These are phyloP conservation scores for Zoanthus sansibaricus DNA, from an alignment of 92 coral and sea anemone species.

Conservation along the genomic window DNA sequence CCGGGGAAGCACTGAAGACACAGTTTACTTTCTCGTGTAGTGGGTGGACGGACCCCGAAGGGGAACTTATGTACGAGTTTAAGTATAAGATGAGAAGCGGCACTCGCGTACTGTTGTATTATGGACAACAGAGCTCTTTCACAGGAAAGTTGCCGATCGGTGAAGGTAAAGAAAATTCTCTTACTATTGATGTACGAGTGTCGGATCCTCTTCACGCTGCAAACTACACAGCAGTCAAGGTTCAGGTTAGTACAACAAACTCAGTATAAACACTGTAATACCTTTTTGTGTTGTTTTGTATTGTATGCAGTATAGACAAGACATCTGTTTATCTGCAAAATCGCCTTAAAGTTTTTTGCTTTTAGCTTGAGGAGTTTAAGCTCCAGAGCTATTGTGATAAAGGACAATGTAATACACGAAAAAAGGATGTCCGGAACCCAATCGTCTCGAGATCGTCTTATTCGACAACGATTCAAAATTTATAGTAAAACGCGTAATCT, in stretches of 20 bases:
- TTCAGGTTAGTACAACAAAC: slow-evolving; percentile 53
- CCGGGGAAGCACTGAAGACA: slow-evolving; percentile 72
- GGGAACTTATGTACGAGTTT: slow-evolving; percentile 61
- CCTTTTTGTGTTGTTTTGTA: neutral
- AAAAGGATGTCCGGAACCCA: too few species aligned
- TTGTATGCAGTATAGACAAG: too few species aligned
- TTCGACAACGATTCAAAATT: too few species aligned
- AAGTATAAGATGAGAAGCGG: slow-evolving; percentile 62
- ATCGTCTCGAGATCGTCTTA: too few species aligned
- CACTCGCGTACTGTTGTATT: slow-evolving; percentile 42
- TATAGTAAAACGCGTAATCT: too few species aligned
- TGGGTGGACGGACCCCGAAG: slow-evolving; percentile 72
- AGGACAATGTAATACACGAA: too few species aligned
- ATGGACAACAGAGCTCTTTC: slow-evolving; percentile 34
- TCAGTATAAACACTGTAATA: neutral
- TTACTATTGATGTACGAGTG: slow-evolving; percentile 60
- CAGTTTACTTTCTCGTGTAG: slow-evolving; percentile 62
- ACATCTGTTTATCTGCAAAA: too few species aligned
- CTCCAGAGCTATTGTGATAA: too few species aligned
- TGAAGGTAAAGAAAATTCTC: slow-evolving; percentile 30
- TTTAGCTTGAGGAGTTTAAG: too few species aligned
- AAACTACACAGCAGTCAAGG: slow-evolving; percentile 49
- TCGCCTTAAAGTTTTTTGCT: too few species aligned
- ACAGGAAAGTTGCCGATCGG: slow-evolving; percentile 66
- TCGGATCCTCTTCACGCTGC: slow-evolving; percentile 62